Base-by-base conservation (phyloP, 2,113 vertebrate genomes). In the Proteles cristata region DNA sequence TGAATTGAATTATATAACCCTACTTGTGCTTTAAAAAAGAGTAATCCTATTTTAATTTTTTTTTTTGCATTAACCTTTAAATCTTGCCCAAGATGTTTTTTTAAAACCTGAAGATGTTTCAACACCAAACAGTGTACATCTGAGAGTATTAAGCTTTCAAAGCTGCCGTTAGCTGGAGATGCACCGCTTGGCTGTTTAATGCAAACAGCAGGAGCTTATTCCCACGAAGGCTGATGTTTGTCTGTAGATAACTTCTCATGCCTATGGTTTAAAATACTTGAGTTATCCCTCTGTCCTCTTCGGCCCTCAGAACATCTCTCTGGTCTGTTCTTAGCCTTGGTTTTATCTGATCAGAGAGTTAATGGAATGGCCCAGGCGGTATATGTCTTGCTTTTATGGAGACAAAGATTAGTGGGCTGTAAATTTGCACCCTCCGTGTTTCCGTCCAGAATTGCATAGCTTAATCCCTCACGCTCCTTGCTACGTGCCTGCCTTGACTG, bases 271-370 rank as follows among this genome's bases (percentile, higher is more conserved):
- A 77, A 90, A 77, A 39, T 55, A 25, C 61, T 89, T 14, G 65
- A 35, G 61, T 73, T 93, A 58, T 43, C 55, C n/a, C 33, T 92
- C n/a, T 1, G 65, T 71, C 33, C 50, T 92, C 63, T 17, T 88
- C 81, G 55, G 66, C 43, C 68, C 76, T 79, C 15, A 43, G 65
- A 84, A 50, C 69, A 19, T 65, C 61, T 79, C 39, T 88, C 58
- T 73, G 55, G 26, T 83, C 2, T 84, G 39, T 69, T 90, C 92
- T 73, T 39, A 58, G 83, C 68, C 63, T 74, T 68, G 80, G 53
- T 71, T 93, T 83, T 83, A 83, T 93, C 94, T 96, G 31, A 90
- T 94, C n/a, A 55, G 76, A 63, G 77, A 43, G 43, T 76, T 81
- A 31, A 88, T 93, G 81, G 88, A 55, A 7, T 25, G 61, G 33